Base-by-base conservation (phyloP, 2,113 vertebrate species). In the Micromys minutus region DNA sequence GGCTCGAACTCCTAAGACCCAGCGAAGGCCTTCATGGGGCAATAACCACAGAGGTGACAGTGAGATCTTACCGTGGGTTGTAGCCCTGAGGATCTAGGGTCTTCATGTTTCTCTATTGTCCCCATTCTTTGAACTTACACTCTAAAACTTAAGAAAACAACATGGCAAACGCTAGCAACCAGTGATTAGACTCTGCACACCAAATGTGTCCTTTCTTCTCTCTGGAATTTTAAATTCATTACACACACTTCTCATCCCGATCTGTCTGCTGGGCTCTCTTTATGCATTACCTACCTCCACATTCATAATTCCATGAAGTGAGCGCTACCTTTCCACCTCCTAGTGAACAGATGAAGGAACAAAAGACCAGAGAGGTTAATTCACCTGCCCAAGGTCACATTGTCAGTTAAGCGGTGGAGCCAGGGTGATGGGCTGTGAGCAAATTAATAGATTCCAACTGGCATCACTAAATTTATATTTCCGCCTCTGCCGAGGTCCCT, bases 401-500 rank as follows among this genome's bases (percentile, higher is more conserved):
- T 92, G 77, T 47, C 91, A 36, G 79, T 42, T 36, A 45, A 93
- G 84, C 22, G 22, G 52, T 16, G 81, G 92, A 91, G 31, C 59
- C 16, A 69, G 74, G 92, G 92, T 81, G 88, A 96, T 45, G 90
- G 92, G 76, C 88, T 89, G 96, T 93, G 97, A 96, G 95, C 96
- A 98, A 98, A 98, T 98, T 97, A 98, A 98, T 97, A 95, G 97
- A 98, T 98, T 98, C 98, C 98, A 98, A 98, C 97, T 98, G 97
- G 97, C 97, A 98, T 96, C 97, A 95, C 97, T 97, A 92, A 97
- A 98, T 98, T 98, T 98, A 95, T 98, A 98, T 97, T 98, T 98
- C 97, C 96, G 98, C 98, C 97, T 98, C 98, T 69, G 65, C 96
- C 96, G 96, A 99, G 98, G 98, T 97, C 95, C 97, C 97, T 96